These are phyloP conservation scores for Oryzias woworae DNA, from an alignment of 2,113 vertebrate genomes.

Conservation along the genomic window DNA sequence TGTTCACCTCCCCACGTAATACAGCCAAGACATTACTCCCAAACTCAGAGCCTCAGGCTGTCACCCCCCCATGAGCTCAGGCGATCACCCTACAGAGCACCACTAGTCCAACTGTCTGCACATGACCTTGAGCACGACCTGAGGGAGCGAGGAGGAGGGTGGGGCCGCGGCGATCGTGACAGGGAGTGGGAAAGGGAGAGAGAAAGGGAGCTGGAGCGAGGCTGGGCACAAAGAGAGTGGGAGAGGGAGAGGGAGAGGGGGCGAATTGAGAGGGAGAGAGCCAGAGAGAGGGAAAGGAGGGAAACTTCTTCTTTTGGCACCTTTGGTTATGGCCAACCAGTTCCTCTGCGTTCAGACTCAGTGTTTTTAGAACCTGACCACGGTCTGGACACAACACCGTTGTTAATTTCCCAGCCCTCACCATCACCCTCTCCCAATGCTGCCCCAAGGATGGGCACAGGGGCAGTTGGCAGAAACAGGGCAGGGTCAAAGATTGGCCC, in stretches of 20 bases:
- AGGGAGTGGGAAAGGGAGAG: slow-evolving; percentile 63
- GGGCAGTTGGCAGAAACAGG: slow-evolving; percentile 66
- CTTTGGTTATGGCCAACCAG: slow-evolving; percentile 63
- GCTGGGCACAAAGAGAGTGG: slow-evolving; percentile 70
- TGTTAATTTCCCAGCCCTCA: slow-evolving; percentile 66
- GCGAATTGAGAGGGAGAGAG: slow-evolving; percentile 67
- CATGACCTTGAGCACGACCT: slow-evolving; percentile 74
- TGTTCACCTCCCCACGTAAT: slow-evolving; percentile 66
- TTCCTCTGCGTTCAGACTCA: slow-evolving; percentile 63
- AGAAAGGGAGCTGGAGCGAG: slow-evolving; percentile 68
- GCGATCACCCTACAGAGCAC: slow-evolving; percentile 60
- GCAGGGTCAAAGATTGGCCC: slow-evolving; percentile 60
- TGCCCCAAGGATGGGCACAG: slow-evolving; percentile 69
- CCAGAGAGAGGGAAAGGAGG: slow-evolving; percentile 61
- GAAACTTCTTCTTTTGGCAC: slow-evolving; percentile 64
- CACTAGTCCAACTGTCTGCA: slow-evolving; percentile 73
- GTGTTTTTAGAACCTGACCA: slow-evolving; percentile 71
- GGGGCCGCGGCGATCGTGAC: slow-evolving; percentile 60
- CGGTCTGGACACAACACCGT: slow-evolving; percentile 72
- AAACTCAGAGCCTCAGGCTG: slow-evolving; percentile 72
- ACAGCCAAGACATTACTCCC: slow-evolving; percentile 68
- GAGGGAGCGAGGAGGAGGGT: slow-evolving; percentile 60
- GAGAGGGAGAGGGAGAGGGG: slow-evolving; percentile 66
- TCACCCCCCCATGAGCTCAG: slow-evolving; percentile 67
- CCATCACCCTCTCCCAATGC: slow-evolving; percentile 64